Evolutionary conservation across 2,797 vertebrate species (phyloP), one percentile per base, ranked within the genome.

Genomic region (Selene dorsalis): DNA sequence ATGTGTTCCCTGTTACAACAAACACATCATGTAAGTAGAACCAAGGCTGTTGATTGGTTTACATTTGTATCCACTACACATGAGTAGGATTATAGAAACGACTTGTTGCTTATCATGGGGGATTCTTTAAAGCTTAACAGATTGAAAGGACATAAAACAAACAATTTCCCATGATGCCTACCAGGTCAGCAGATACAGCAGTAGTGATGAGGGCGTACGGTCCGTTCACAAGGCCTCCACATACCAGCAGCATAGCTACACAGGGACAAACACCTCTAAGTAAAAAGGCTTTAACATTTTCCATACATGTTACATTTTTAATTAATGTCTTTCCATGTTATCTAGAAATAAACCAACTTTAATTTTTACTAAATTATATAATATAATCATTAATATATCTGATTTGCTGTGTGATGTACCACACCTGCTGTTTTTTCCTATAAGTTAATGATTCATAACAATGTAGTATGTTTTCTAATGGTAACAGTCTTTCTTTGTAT

Each of bases 121-220:
- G 9, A 6, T 62, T 17, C 17, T 8, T 39, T 41, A 6, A 47
- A 1, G 24, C 14, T 57, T 43, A 57, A 63, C 13, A 22, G 30
- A 63, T 10, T 43, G 11, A 24, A 26, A 9, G 22, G 16, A 22
- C 1, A 18, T 18, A 10, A 41, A 30, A 48, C 24, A n/a, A 45
- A n/a, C 47, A 5, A 2, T 63, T 69, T 79, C 75, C 67, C 53
- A 71, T 73, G 59, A 73, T 39, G 59, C 61, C 18, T 89, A 99
- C 98, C 95, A 99, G 89, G 89, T 99, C 98, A 66, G 98, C 97
- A 0, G 97, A 99, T 3, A 99, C 98, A 0, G 97, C 98, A 0
- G 98, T 99, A 0, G 98, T 99, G 90, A 99, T 99, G 82, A 99
- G 96, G 0, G 97, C 96, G 0, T 99, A 99, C 0, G 98, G 98